These are phyloP conservation scores for Ornithoptera alexandrae DNA, from an alignment of 2,888 invertebrate genomes.

Conservation along the genomic window DNA sequence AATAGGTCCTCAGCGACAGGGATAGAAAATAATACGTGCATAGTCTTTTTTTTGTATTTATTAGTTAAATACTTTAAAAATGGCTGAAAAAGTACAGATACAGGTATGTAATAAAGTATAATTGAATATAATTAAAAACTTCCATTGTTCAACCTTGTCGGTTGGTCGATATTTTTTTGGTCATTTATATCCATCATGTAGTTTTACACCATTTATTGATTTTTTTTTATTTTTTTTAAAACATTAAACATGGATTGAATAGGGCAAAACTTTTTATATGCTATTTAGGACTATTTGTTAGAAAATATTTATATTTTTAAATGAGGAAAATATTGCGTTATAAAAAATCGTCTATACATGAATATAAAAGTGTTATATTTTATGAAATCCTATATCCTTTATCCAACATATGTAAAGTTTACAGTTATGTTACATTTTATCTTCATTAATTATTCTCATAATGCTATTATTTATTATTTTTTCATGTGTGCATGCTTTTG, in stretches of 20 bases:
- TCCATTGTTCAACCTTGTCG: conserved; percentile 66
- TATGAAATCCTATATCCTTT: not conserved
- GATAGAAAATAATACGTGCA: not conserved
- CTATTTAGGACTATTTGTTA: not conserved
- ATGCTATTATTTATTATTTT: not conserved
- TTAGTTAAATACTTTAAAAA: conserved; percentile 33
- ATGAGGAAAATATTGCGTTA: not conserved
- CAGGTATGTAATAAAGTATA: conserved; percentile 50
- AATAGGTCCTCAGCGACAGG: conserved; percentile 3
- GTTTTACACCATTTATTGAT: conserved; percentile 6
- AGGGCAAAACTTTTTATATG: not conserved
- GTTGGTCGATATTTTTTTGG: conserved; percentile 50
- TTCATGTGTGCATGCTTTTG: not conserved
- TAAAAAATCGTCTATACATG: not conserved
- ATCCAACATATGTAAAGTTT: no score
- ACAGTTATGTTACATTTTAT: not conserved
- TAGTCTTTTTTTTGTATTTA: conserved; percentile 17
- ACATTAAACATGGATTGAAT: not conserved
- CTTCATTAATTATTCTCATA: not conserved
- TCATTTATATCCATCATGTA: conserved; percentile 29
- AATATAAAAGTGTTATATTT: not conserved
- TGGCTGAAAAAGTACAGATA: conserved; percentile 60
- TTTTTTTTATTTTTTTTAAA: not conserved
- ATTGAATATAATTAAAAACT: conserved; percentile 35
- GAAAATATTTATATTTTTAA: not conserved